A percentile compares a stretch with the other conserved stretches of the same genome.
phyloP scores from a whole-genome alignment of 2,888 invertebrate species.

The Phortica okadai region DNA sequence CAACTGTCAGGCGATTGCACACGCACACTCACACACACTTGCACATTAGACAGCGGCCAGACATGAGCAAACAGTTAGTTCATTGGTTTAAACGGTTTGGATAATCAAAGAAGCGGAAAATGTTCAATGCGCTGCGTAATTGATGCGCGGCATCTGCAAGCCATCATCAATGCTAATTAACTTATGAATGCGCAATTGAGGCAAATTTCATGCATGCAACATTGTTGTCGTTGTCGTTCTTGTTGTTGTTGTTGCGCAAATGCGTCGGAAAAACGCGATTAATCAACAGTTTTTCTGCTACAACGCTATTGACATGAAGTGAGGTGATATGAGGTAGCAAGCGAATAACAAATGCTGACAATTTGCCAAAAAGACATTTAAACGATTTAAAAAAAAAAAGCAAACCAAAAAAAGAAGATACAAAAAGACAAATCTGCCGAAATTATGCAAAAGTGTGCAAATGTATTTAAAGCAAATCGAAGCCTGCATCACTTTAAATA shows the following conservation, averaged over 20 bases:
- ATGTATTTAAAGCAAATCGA: conserved; percentile 11
- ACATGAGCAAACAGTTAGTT: neutral
- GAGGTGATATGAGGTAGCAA: neutral
- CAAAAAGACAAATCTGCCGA: neutral
- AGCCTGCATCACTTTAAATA: conserved; percentile 9
- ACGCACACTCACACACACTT: no score
- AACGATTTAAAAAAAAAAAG: neutral
- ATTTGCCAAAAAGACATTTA: conserved; percentile 12
- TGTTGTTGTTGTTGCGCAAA: neutral
- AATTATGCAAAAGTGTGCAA: conserved; percentile 24
- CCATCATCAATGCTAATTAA: neutral
- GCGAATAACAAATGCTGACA: conserved; percentile 1
- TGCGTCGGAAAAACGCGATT: no score
- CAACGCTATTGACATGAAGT: neutral
- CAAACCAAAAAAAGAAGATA: neutral
- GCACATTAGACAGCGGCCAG: neutral
- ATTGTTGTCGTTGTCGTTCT: neutral
- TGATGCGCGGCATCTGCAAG: neutral
- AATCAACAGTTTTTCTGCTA: no score
- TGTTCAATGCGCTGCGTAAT: neutral
- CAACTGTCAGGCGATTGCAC: no score
- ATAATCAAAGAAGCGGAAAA: neutral
- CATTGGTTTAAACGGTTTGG: neutral
- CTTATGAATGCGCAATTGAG: neutral
- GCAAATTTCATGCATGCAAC: no score